Conservation (phyloP, 2,888 invertebrate species). For the Enchytraeus crypticus region DNA sequence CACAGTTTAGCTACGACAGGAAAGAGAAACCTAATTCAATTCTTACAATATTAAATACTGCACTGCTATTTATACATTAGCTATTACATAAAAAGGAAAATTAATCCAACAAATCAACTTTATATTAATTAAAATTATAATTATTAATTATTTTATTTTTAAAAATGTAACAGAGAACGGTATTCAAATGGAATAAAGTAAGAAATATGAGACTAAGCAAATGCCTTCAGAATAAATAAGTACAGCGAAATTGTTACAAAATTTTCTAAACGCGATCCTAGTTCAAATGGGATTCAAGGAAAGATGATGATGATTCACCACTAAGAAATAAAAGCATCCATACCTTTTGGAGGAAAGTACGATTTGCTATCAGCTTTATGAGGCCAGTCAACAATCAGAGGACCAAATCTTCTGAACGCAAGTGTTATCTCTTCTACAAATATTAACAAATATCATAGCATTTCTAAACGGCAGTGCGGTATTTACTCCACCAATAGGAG, state of each 20-base stretch:
- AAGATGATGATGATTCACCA: background rate
- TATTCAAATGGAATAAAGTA: background rate
- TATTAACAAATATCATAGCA: too few species aligned
- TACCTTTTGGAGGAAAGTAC: slow-evolving; percentile 94
- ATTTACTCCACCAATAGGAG: background rate
- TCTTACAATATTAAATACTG: too few species aligned
- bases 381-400: slow-evolving; percentile 97
- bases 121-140: background rate
- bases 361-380: slow-evolving; percentile 99
- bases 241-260: too few species aligned
- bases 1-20: too few species aligned
- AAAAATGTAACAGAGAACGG: too few species aligned
- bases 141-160: too few species aligned
- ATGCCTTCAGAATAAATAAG: background rate
- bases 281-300: background rate
- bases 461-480: too few species aligned
- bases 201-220: background rate
- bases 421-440: slow-evolving; percentile 90
- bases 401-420: slow-evolving; percentile 93
- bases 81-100: background rate
- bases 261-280: too few species aligned
- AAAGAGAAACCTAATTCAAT: too few species aligned
- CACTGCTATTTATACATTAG: background rate
- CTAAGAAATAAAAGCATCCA: background rate
- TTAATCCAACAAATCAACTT: background rate